Evolutionary conservation across 2,113 vertebrate species (phyloP), one percentile per base, ranked within the genome.

Genomic region (Corythornis madagascariensis): DNA sequence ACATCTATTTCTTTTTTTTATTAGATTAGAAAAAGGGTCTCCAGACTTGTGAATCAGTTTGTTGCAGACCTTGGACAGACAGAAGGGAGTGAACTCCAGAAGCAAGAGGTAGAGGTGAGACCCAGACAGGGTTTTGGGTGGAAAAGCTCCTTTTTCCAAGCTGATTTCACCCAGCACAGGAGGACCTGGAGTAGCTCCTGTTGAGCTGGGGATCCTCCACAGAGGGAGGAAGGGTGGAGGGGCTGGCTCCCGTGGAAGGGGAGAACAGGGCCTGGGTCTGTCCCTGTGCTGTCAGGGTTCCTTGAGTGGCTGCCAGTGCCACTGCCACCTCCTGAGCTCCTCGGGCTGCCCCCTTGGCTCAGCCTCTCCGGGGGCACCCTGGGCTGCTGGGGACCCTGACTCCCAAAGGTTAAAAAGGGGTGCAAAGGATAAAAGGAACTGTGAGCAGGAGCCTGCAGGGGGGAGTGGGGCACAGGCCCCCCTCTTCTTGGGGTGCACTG

Each of bases 221-320:
- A 7, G 50, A 22, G 52, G 6, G n/a, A 31, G 40, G 13, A 24
- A 15, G 6, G 40, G 4, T 1, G 6, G 64, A 47, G 13, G 22
- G 31, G 28, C 20, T 13, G 4, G 1, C 2, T 26, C 40, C 57
- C 16, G 2, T 4, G 29, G 31, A 0, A 43, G 15, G 8, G 28
- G 12, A 16, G 13, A 1, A 8, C 3, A 3, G 33, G 31, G 6
- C 26, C 24, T 16, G 6, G 15, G 2, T 10, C 35, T 40, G 64
- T 21, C 73, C 25, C 33, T 38, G 53, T 4, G 16, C 16, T 25
- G 52, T 7, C 10, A 3, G 26, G 48, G 31, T 9, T 11, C 31
- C 57, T 6, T 6, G 26, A 18, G 71, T 65, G 38, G 4, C 47
- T 29, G 59, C 18, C 16, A 2, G 20, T 55, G 50, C 84, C 29